Percentiles rank a stretch among this genome's conserved stretches.
These are phyloP conservation scores for Copidosoma floridanum DNA, from an alignment of 1,140 invertebrate species.

Conservation along the genomic window DNA sequence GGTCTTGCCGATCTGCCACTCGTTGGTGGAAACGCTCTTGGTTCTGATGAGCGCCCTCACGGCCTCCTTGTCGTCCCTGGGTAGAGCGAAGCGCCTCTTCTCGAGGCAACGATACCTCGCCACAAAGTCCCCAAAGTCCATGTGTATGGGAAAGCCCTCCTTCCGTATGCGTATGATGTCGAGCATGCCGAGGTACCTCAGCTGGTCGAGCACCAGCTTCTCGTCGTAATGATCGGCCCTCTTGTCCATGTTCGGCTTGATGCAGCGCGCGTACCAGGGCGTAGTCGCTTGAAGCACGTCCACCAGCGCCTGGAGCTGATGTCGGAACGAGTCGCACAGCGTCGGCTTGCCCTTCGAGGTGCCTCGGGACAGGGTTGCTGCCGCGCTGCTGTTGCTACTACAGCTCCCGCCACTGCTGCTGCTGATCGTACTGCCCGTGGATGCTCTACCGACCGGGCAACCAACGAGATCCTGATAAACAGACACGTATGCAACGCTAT, in stretches of 20 bases:
- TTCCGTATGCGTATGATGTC: constrained; percentile 92
- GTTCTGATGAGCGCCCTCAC: constrained; percentile 61
- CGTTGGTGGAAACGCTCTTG: constrained; percentile 64
- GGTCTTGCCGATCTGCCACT: constrained; percentile 90
- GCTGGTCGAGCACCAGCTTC: constrained; percentile 82
- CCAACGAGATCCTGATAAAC: constrained; percentile 50
- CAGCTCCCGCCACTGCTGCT: too few species aligned
- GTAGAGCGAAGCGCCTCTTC: constrained; percentile 42
- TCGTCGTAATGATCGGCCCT: constrained; percentile 80
- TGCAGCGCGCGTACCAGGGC: constrained; percentile 94
- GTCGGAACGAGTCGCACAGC: constrained; percentile 88
- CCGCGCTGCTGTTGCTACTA: constrained; percentile 51
- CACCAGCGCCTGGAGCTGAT: constrained; percentile 87
- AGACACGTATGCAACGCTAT: not conserved
- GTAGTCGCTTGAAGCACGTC: constrained; percentile 89
- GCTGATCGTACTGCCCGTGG: too few species aligned
- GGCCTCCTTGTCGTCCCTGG: constrained; percentile 56
- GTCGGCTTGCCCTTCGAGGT: constrained; percentile 91
- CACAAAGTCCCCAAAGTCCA: constrained; percentile 77
- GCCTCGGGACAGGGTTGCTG: constrained; percentile 79
- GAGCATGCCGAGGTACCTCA: constrained; percentile 92
- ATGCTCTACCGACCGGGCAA: constrained; percentile 44
- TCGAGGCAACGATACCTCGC: constrained; percentile 73
- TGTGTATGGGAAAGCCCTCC: constrained; percentile 90
- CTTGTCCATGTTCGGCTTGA: constrained; percentile 91